These are phyloP conservation scores for Lasioglossum figueresi DNA, from an alignment of 2,888 invertebrate species.

Conservation along the genomic window DNA sequence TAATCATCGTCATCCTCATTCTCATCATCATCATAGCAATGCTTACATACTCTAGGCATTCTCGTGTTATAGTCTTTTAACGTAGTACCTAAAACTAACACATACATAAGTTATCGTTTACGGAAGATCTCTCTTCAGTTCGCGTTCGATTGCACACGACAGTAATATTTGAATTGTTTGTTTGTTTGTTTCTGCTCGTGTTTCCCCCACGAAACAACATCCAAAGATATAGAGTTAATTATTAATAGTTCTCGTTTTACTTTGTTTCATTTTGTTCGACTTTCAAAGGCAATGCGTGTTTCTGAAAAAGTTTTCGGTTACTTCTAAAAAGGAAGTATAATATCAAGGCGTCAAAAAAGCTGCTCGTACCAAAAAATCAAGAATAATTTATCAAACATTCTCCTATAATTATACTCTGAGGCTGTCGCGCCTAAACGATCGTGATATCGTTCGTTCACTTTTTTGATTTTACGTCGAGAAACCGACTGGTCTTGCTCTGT, in stretches of 20 bases:
- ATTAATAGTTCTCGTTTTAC: neutral
- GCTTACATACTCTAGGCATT: conserved; percentile 78
- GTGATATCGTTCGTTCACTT: conserved; percentile 11
- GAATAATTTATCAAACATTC: conserved; percentile 62
- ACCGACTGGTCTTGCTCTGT: neutral
- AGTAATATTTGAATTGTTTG: conserved; percentile 1
- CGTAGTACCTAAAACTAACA: conserved; percentile 79
- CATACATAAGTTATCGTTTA: conserved; percentile 76
- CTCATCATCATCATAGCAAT: conserved; percentile 71
- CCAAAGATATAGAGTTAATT: neutral
- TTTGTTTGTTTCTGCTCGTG: conserved; percentile 8
- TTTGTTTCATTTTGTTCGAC: neutral
- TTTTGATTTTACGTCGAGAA: neutral
- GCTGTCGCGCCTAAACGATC: conserved; percentile 25
- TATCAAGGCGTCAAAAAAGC: conserved; percentile 61
- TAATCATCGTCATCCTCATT: conserved; percentile 64
- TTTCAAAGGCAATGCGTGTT: conserved; percentile 66
- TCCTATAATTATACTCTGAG: conserved; percentile 26
- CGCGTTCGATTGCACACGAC: conserved; percentile 6
- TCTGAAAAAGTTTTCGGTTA: conserved; percentile 28
- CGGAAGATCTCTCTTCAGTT: conserved; percentile 38
- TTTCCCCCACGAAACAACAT: conserved; percentile 18
- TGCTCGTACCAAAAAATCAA: conserved; percentile 57
- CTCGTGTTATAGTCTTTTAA: conserved; percentile 79
- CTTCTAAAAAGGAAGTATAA: conserved; percentile 52